Percentiles rank a stretch among this genome's conserved stretches.
Conservation (phyloP, 2,797 vertebrate species). For the Cossypha niveicapilla region DNA sequence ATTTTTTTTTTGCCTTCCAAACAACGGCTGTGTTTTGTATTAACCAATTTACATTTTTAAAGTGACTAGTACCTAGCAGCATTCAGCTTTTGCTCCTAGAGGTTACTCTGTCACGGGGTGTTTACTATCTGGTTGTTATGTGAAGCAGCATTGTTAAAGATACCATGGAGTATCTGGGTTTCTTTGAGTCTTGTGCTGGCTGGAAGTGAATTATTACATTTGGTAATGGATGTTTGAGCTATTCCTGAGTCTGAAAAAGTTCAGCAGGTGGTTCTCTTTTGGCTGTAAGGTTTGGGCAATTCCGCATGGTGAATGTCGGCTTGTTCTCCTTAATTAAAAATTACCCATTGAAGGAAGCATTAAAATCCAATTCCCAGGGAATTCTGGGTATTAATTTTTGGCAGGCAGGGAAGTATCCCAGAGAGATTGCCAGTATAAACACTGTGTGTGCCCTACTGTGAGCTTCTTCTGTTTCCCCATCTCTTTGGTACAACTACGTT, state of each 20-base stretch:
- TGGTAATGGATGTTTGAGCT: neutral
- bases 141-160: neutral
- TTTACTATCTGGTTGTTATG: neutral
- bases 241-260: accelerated
- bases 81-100: neutral
- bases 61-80: neutral
- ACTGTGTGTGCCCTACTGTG: accelerated
- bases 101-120: neutral
- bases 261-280: neutral
- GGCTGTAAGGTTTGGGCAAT: neutral
- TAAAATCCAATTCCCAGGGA: neutral
- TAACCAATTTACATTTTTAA: neutral
- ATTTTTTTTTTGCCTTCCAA: neutral
- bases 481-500: neutral
- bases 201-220: neutral
- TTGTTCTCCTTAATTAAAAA: neutral
- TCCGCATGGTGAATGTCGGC: neutral
- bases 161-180: accelerated
- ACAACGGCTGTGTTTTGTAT: neutral
- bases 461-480: neutral
- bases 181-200: neutral
- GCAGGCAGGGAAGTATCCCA: neutral
- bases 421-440: neutral
- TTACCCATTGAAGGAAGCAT: neutral
- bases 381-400: neutral